Evolutionary conservation across 2,113 vertebrate genomes (phyloP).

Genomic region (Picathartes gymnocephalus): DNA sequence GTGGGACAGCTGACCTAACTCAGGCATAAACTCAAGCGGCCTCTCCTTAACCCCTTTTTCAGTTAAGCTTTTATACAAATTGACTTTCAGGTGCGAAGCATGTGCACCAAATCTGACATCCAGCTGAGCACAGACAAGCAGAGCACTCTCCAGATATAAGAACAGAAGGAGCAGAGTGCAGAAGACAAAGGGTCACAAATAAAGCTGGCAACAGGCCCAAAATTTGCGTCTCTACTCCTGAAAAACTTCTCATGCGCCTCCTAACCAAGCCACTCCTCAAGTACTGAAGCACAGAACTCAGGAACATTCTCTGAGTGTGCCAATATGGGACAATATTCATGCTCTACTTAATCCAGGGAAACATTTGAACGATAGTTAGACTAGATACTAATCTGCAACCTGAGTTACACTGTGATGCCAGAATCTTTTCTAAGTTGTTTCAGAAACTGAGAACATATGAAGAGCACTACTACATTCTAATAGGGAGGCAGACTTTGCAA

Average conservation of each 20-base stretch:
- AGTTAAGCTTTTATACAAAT: background rate
- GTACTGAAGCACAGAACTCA: background rate
- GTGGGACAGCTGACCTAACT: background rate
- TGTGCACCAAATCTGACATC: background rate
- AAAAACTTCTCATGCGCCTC: background rate
- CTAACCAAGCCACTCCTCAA: background rate
- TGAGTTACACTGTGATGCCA: background rate
- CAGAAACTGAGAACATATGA: too few relatives aligned
- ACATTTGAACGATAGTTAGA: background rate
- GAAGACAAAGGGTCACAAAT: background rate
- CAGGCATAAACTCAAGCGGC: background rate
- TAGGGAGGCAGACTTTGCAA: background rate
- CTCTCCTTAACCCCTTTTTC: background rate
- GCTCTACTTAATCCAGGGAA: background rate
- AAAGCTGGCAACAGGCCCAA: background rate
- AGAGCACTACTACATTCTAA: background rate
- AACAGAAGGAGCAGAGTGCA: background rate
- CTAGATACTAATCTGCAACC: background rate
- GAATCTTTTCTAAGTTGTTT: too few relatives aligned
- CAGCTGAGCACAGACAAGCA: background rate
- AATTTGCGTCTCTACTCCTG: background rate
- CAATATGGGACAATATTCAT: background rate
- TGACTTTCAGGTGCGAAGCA: background rate
- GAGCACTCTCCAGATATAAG: background rate
- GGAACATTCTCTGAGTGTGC: rapidly evolving